Evolutionary conservation across 2,113 vertebrate genomes (phyloP).

Genomic region (Platysternon megacephalum): DNA sequence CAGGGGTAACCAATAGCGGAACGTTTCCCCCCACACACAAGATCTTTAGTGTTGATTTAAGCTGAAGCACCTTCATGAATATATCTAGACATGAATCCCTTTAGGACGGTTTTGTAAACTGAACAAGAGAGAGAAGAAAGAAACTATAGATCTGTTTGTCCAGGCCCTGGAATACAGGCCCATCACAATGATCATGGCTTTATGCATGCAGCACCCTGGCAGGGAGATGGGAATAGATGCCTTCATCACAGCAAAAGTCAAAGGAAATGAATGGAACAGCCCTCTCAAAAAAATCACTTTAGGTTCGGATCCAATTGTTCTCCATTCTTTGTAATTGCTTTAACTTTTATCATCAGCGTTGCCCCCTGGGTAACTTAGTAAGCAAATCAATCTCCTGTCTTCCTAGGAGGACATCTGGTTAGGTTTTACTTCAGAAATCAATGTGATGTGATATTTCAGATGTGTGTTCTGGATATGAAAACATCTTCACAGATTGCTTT

Average conservation of each 20-base stretch:
- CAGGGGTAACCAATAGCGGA: not conserved
- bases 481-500: conserved; percentile 40
- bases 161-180: conserved; percentile 12
- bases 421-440: conserved; percentile 53
- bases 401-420: conserved; percentile 62
- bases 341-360: conserved; percentile 65
- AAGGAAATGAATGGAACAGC: not conserved
- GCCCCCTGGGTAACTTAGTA: conserved; percentile 56
- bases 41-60: not conserved
- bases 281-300: not conserved
- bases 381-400: conserved; percentile 69
- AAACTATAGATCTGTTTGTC: conserved; percentile 63
- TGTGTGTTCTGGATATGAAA: conserved; percentile 23
- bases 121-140: conserved; percentile 61
- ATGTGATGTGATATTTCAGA: conserved; percentile 19
- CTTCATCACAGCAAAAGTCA: not conserved
- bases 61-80: conserved; percentile 37
- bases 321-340: conserved; percentile 57
- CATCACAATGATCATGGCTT: not conserved
- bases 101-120: conserved; percentile 57
- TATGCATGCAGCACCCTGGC: not conserved
- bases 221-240: conserved; percentile 14
- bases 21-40: not conserved
- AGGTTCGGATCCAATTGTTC: conserved; percentile 30
- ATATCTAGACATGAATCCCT: conserved; percentile 52